phyloP scores from a whole-genome alignment of 2,888 invertebrate species.

The Agonopterix alstromeriana region DNA sequence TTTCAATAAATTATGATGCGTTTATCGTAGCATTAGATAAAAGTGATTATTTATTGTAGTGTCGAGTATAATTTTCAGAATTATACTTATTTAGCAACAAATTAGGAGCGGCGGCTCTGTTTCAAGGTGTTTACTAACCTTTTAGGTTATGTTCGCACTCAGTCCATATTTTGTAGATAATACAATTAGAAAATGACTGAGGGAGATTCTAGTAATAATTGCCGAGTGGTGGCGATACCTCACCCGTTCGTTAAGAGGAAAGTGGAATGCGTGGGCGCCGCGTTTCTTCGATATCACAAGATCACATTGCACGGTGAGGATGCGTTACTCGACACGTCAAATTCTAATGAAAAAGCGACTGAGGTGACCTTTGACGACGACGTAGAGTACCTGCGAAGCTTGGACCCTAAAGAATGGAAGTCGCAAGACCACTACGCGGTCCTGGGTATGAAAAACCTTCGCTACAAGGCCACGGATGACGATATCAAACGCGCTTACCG shows the following conservation, averaged over 20 bases:
- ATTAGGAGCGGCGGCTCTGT: conserved; percentile 5
- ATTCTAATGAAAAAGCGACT: conserved; percentile 59
- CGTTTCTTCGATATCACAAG: conserved; percentile 67
- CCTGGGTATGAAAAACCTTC: conserved; percentile 88
- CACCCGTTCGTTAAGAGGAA: conserved; percentile 47
- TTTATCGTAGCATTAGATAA: conserved; percentile 4
- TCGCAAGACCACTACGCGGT: conserved; percentile 98
- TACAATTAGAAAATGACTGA: conserved; percentile 58
- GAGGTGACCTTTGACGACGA: conserved; percentile 80
- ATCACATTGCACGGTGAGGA: conserved; percentile 69
- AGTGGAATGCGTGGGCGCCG: conserved; percentile 72
- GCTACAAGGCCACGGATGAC: conserved; percentile 92
- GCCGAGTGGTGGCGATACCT: conserved; percentile 49
- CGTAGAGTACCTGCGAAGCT: conserved; percentile 87
- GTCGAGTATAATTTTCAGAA: conserved; percentile 7
- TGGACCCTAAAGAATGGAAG: conserved; percentile 98
- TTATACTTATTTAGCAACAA: conserved; percentile 5
- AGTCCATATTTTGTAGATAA: conserved; percentile 44
- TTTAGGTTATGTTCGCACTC: conserved; percentile 67
- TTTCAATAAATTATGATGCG: conserved; percentile 24
- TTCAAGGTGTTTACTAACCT: conserved; percentile 33
- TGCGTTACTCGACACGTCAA: conserved; percentile 54
- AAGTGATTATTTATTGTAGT: conserved; percentile 17
- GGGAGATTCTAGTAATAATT: conserved; percentile 38
- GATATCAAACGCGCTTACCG: conserved; percentile 96